These are phyloP conservation scores for Nephrotoma flavescens DNA, from an alignment of 2,888 invertebrate genomes.

Conservation along the genomic window DNA sequence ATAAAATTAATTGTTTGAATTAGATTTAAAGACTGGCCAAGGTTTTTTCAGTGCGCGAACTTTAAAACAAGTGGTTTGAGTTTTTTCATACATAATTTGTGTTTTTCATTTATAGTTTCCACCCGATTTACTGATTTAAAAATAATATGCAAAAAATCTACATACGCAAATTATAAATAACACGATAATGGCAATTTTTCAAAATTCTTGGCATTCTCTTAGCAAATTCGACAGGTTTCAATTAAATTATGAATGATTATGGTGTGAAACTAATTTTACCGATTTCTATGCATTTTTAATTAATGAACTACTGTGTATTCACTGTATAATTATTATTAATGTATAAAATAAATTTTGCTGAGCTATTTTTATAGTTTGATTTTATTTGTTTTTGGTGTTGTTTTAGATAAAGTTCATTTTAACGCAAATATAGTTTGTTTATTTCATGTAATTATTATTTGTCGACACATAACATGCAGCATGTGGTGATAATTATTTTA, in stretches of 20 bases:
- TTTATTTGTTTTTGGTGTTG: no score
- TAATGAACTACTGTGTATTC: not conserved
- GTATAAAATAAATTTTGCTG: no score
- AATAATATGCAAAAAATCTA: not conserved
- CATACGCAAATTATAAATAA: not conserved
- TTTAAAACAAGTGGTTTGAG: not conserved
- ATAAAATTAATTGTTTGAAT: not conserved
- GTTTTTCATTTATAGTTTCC: no score
- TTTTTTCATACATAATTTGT: no score
- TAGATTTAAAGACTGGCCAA: not conserved
- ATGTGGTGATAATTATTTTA: no score
- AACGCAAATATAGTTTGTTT: no score
- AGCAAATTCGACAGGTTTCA: not conserved
- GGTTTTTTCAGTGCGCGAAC: not conserved
- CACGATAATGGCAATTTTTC: not conserved
- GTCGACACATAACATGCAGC: no score
- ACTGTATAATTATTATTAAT: not conserved
- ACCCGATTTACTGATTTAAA: no score
- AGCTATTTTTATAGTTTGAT: no score
- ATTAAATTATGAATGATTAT: not conserved
- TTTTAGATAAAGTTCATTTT: no score
- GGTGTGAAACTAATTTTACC: not conserved
- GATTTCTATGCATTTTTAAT: not conserved
- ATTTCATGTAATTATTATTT: no score
- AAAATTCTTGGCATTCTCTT: not conserved